phyloP scores from a whole-genome alignment of 1,140 invertebrate genomes.

The Penaeus chinensis region DNA sequence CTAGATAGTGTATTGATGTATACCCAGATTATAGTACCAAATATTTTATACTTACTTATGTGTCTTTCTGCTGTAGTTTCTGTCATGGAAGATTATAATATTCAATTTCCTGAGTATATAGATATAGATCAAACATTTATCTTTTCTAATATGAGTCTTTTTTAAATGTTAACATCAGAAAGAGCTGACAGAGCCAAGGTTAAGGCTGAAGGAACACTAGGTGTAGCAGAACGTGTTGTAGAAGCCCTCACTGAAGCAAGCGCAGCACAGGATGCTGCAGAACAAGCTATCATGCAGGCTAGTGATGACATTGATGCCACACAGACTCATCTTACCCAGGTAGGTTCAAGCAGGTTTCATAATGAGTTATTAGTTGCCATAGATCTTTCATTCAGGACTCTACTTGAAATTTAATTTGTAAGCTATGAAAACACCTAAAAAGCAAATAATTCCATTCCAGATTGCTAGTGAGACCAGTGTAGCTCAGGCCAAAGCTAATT shows the following conservation, averaged over 20 bases:
- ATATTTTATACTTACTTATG: background rate
- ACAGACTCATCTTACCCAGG: constrained; percentile 78
- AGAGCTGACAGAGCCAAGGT: constrained; percentile 66
- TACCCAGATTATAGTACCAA: background rate
- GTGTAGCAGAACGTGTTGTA: constrained; percentile 73
- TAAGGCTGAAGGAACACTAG: constrained; percentile 72
- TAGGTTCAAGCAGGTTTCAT: constrained; percentile 63
- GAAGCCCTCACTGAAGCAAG: constrained; percentile 77
- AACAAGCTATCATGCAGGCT: constrained; percentile 82
- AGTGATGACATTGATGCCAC: constrained; percentile 82
- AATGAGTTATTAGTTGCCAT: too few species aligned
- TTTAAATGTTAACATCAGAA: constrained; percentile 61
- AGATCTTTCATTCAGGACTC: too few species aligned
- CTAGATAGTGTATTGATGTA: constrained; percentile 7
- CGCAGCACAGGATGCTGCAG: constrained; percentile 81
- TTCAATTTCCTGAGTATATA: background rate
- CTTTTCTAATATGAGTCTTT: background rate
- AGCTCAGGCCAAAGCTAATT: constrained; percentile 79
- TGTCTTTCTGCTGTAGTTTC: background rate
- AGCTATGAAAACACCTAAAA: too few species aligned
- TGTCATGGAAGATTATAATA: background rate
- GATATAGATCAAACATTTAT: background rate
- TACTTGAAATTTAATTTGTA: too few species aligned
- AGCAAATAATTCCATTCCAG: constrained; percentile 66
- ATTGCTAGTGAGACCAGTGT: constrained; percentile 79